Conservation (phyloP, 1,140 invertebrate genomes). For the Macrosteles quadrilineatus region DNA sequence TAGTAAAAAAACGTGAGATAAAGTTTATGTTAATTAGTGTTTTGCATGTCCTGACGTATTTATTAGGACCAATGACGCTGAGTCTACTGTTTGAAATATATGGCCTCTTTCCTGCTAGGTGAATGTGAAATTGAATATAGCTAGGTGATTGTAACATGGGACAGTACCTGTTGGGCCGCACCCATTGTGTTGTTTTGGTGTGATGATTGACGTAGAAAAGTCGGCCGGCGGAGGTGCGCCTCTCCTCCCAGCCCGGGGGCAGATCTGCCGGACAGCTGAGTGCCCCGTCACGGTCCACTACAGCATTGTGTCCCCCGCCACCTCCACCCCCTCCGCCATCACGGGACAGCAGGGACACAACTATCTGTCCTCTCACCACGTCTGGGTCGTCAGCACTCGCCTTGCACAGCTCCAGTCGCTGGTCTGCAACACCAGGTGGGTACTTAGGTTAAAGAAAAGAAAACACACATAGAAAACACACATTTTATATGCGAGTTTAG, state of each 20-base stretch:
- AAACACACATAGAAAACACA: too few species aligned
- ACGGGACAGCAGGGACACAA: constrained; percentile 85
- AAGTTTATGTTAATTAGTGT: too few species aligned
- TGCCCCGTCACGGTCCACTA: constrained; percentile 60
- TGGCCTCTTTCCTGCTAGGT: too few species aligned
- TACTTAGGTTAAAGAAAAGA: too few species aligned
- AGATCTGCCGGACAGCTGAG: constrained; percentile 57
- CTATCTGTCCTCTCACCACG: constrained; percentile 89
- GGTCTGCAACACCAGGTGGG: constrained; percentile 77
- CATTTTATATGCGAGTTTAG: too few species aligned
- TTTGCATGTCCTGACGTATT: too few species aligned
- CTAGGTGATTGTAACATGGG: too few species aligned
- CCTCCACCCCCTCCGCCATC: constrained; percentile 69
- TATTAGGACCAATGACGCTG: too few species aligned
- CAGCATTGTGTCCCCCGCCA: constrained; percentile 59
- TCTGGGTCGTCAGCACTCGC: constrained; percentile 82
- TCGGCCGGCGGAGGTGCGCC: constrained; percentile 79
- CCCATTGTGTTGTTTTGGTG: constrained; percentile 93
- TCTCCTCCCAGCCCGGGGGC: constrained; percentile 88
- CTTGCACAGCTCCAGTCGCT: constrained; percentile 88
- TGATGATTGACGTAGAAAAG: constrained; percentile 93
- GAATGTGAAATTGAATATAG: too few species aligned
- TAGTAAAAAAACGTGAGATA: too few species aligned
- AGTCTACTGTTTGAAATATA: too few species aligned
- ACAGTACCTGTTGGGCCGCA: constrained; percentile 57